Evolutionary conservation across 2,797 vertebrate genomes (phyloP), one percentile per base, ranked within the genome.

Genomic region (Cryptoprocta ferox): DNA sequence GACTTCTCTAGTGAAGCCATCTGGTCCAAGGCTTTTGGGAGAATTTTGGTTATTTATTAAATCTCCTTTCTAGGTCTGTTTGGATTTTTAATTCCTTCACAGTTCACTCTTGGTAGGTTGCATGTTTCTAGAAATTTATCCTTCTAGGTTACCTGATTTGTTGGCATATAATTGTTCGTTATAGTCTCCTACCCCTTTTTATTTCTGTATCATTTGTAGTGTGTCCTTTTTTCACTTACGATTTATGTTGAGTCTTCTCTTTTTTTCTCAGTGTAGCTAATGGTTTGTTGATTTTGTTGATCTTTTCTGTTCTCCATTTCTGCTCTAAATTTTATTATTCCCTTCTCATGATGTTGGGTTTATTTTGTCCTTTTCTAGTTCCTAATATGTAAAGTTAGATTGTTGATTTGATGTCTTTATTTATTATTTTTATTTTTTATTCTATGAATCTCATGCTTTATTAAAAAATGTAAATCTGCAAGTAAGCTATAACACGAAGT

Each of bases 401-500:
- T 24, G 7, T 56, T 89, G 79, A 66, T 76, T 89, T 68, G 37
- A 45, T 59, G 8, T 24, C 24, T 59, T 59, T 24, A 24, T 56
- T 42, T 42, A 56, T 53, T 53, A 53, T 21, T 56, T 8, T 53
- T 19, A 56, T 21, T 56, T 24, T 59, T 89, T 84, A 71, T 50
- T 71, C 53, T 85, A 92, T n/a, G 50, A 76, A 66, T 76, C 37
- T 80, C 7, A 56, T 87, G 28, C 42, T 84, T 92, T 70, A 81
- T 88, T 66, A 96, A 71, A 92, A 26, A 85, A 39, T 78, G 59
- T 18, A 92, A 89, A 75, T 83, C 86, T 89, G 14, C 3, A 88
- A 68, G 21, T 85, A 82, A 84, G 14, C 63, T 86, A 65, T 19
- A 93, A 81, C 2, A 91, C 7, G 28, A 85, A 81, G 0, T 30